Evolutionary conservation across 2,888 invertebrate species (phyloP).

Genomic region (Clostera curtula): DNA sequence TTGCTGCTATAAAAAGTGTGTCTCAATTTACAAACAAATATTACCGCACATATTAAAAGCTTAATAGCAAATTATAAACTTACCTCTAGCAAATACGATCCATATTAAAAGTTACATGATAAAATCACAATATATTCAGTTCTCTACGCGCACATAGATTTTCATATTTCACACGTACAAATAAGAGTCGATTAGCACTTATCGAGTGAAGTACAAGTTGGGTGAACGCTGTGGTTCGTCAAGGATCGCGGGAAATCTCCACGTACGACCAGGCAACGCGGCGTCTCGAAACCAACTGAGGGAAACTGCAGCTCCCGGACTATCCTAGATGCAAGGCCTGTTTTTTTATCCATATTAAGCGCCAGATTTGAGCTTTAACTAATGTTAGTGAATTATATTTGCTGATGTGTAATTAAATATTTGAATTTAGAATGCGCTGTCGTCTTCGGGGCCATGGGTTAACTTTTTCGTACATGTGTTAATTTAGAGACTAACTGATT

Average conservation of each 20-base stretch:
- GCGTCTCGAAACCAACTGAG: slow-evolving; percentile 46
- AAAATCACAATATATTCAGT: slow-evolving; percentile 15
- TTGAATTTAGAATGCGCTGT: no score
- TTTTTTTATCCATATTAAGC: not conserved
- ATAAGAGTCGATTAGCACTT: slow-evolving; percentile 20
- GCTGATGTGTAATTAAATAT: no score
- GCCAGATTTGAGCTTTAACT: not conserved
- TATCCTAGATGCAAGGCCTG: slow-evolving; percentile 29
- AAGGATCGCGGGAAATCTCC: slow-evolving; percentile 18
- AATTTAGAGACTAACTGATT: no score
- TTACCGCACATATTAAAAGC: no score
- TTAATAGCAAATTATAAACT: slow-evolving; percentile 9
- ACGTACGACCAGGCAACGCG: slow-evolving; percentile 28
- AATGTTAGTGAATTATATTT: not conserved
- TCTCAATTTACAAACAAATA: no score
- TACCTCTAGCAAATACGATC: slow-evolving; percentile 17
- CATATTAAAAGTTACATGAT: slow-evolving; percentile 13
- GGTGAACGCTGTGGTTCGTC: slow-evolving; percentile 29
- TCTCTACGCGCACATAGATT: slow-evolving; percentile 14
- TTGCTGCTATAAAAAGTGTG: no score
- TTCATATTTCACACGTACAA: slow-evolving; percentile 14
- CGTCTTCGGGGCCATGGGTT: no score
- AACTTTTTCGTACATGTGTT: no score
- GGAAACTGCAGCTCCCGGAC: slow-evolving; percentile 32
- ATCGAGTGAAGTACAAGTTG: slow-evolving; percentile 21